phyloP scores from a whole-genome alignment of 2,888 invertebrate genomes.

The Drosophila leonis region DNA sequence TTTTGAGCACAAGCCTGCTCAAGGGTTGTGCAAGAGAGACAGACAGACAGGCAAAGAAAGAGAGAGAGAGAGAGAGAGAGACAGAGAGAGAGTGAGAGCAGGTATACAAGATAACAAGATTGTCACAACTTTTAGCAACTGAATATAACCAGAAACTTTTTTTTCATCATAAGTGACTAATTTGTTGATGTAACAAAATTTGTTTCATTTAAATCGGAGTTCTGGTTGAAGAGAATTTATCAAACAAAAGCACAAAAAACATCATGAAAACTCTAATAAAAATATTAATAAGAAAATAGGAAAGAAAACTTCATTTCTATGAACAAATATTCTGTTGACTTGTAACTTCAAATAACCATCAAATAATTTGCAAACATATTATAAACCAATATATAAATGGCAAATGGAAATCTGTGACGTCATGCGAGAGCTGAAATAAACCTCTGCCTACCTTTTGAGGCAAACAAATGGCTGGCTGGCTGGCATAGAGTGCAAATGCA shows the following conservation, averaged over 20 bases:
- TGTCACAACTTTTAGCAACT: not conserved
- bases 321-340: no score
- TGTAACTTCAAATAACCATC: no score
- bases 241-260: no score
- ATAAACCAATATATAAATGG: no score
- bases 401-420: constrained; percentile 37
- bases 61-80: constrained; percentile 1
- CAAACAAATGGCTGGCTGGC: not conserved
- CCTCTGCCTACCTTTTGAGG: constrained; percentile 24
- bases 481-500: not conserved
- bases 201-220: no score
- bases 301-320: not conserved
- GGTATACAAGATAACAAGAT: constrained; percentile 6
- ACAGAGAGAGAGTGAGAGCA: constrained; percentile 6
- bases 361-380: no score
- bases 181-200: no score
- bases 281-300: not conserved
- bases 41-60: no score
- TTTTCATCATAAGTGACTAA: no score
- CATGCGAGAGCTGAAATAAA: constrained; percentile 6
- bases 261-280: not conserved
- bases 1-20: constrained; percentile 28
- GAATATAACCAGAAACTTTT: no score
- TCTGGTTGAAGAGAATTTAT: no score
- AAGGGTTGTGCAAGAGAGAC: not conserved